These are phyloP conservation scores for Ursus arctos DNA, from an alignment of 2,113 vertebrate genomes.

Conservation along the genomic window DNA sequence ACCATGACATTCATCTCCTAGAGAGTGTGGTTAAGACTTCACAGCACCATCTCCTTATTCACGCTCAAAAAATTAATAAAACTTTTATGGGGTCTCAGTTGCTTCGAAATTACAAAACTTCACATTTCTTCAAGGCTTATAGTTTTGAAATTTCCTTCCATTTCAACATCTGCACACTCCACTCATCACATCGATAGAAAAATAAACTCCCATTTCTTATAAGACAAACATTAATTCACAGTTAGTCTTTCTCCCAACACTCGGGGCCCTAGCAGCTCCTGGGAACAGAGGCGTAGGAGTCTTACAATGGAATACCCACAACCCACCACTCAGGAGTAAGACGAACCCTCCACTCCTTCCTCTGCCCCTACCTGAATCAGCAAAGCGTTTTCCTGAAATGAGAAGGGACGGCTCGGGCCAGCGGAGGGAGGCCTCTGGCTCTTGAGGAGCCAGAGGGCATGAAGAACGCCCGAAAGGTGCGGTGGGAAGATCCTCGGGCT, in stretches of 20 bases:
- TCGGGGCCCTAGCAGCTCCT: neutral
- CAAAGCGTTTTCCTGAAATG: slow-evolving; percentile 4
- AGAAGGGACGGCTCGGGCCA: neutral
- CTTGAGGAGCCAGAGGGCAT: neutral
- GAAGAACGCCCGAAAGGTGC: rapidly evolving
- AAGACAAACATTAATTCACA: slow-evolving; percentile 69
- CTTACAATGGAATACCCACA: neutral
- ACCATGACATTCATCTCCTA: neutral
- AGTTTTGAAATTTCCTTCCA: slow-evolving; percentile 12
- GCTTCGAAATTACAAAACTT: neutral
- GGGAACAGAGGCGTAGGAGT: slow-evolving; percentile 68
- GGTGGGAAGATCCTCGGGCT: rapidly evolving
- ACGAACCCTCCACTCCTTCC: neutral
- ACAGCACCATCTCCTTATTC: neutral
- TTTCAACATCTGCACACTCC: slow-evolving; percentile 32
- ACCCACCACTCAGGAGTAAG: neutral
- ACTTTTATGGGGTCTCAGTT: neutral
- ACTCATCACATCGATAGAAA: slow-evolving; percentile 69
- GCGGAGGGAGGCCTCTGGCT: neutral
- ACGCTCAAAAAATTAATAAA: neutral
- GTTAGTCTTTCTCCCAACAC: slow-evolving; percentile 2
- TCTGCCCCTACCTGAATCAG: slow-evolving; percentile 49
- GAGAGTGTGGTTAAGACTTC: neutral
- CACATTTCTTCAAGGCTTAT: neutral
- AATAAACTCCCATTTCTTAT: slow-evolving; percentile 74